Evolutionary conservation across 2,113 vertebrate species (phyloP).

Genomic region (Henicopernis longicauda): DNA sequence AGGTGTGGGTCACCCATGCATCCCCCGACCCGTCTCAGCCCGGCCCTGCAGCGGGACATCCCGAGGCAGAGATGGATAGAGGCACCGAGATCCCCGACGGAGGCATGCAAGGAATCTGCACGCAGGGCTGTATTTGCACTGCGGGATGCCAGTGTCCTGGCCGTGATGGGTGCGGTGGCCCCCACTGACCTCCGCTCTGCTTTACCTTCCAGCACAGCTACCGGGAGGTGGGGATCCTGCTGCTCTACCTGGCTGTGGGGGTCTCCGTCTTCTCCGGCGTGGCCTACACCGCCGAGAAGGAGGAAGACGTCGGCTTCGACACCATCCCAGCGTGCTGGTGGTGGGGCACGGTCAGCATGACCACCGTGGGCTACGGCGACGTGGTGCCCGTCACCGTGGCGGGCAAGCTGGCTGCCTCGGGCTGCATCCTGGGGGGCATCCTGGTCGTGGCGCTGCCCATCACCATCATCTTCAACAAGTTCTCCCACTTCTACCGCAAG

Average conservation of each 20-base stretch:
- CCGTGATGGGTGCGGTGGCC: rapidly evolving
- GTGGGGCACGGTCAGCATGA: slow-evolving; percentile 99
- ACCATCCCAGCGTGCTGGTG: slow-evolving; percentile 98
- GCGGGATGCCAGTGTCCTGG: background rate
- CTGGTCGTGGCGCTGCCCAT: slow-evolving; percentile 95
- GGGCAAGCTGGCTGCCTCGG: slow-evolving; percentile 91
- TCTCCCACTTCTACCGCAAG: slow-evolving; percentile 94
- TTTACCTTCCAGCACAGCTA: slow-evolving; percentile 91
- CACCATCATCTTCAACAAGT: slow-evolving; percentile 99
- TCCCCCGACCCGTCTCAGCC: rapidly evolving
- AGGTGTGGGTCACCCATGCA: background rate
- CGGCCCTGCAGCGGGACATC: rapidly evolving
- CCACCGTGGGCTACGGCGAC: slow-evolving; percentile 94
- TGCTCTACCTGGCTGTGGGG: slow-evolving; percentile 92
- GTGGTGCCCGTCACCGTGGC: slow-evolving; percentile 91
- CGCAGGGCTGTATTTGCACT: background rate
- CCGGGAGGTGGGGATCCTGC: slow-evolving; percentile 92
- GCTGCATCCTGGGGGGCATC: slow-evolving; percentile 94
- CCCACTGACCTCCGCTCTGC: background rate
- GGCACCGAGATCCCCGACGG: rapidly evolving
- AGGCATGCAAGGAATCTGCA: rapidly evolving
- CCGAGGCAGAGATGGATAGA: background rate
- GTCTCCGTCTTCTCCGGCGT: slow-evolving; percentile 93
- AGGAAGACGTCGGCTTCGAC: slow-evolving; percentile 89
- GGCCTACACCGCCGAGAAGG: slow-evolving; percentile 92